Conservation (phyloP, 2,797 vertebrate genomes). For the Harpagifer antarcticus region DNA sequence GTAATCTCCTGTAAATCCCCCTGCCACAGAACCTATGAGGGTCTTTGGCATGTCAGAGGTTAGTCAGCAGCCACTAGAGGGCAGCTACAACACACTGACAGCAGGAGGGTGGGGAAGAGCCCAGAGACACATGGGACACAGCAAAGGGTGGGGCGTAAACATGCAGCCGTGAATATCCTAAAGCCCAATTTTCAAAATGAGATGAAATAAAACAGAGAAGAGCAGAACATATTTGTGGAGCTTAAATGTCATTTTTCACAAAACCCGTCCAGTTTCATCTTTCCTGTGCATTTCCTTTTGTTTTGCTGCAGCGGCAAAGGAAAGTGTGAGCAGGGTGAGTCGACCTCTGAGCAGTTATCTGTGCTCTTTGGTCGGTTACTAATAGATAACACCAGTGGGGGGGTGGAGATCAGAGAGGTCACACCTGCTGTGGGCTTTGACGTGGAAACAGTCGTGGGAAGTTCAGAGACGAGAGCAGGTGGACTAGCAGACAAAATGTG, state of each 20-base stretch:
- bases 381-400: conserved; percentile 27
- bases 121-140: conserved; percentile 14
- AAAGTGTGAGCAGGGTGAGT: conserved; percentile 8
- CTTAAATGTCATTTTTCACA: too few species aligned
- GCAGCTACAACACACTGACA: conserved; percentile 51
- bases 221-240: too few species aligned
- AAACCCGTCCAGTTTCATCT: too few species aligned
- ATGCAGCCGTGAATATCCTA: neutral
- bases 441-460: conserved; percentile 36
- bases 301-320: neutral
- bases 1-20: conserved; percentile 78
- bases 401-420: conserved; percentile 51
- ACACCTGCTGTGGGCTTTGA: conserved; percentile 62
- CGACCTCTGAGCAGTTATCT: conserved; percentile 17
- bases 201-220: too few species aligned
- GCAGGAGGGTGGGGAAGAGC: conserved; percentile 2
- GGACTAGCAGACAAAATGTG: conserved; percentile 42
- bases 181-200: too few species aligned
- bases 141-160: conserved; percentile 21
- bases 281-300: neutral
- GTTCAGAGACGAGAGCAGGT: conserved; percentile 58
- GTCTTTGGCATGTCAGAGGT: neutral
- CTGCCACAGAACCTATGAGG: conserved; percentile 19
- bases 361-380: conserved; percentile 18
- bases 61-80: conserved; percentile 77